These are phyloP conservation scores for Geodia barretti DNA, from an alignment of 37 sponge, comb jelly and placozoan species.

Conservation along the genomic window DNA sequence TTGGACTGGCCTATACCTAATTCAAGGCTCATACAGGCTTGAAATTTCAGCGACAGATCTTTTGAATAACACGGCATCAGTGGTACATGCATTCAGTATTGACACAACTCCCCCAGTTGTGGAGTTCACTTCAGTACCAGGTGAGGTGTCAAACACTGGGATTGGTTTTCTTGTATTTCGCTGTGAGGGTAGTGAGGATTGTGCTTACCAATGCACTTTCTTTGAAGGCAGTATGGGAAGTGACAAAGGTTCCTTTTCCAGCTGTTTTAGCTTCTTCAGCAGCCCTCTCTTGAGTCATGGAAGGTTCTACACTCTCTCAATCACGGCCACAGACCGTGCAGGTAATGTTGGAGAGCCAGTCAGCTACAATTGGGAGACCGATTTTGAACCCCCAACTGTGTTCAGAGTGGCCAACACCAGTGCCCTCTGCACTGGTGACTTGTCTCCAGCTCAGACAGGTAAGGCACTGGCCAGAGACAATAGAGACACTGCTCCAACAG, in stretches of 20 bases:
- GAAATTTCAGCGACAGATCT: slow-evolving; percentile 10
- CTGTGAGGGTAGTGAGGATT: too few relatives aligned
- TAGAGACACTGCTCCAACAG: neutral
- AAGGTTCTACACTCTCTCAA: neutral
- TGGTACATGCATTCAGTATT: slow-evolving; percentile 7
- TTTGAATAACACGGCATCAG: slow-evolving; percentile 5
- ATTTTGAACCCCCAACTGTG: slow-evolving; percentile 21
- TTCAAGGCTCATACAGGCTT: too few relatives aligned
- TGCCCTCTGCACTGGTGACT: slow-evolving; percentile 15
- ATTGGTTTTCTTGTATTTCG: too few relatives aligned
- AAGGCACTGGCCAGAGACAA: slow-evolving; percentile 13
- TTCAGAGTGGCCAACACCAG: neutral
- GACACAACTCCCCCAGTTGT: slow-evolving; percentile 24
- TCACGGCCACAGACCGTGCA: slow-evolving; percentile 27
- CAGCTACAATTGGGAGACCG: slow-evolving; percentile 23
- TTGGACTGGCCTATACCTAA: slow-evolving; percentile 17
- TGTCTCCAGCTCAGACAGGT: slow-evolving; percentile 7
- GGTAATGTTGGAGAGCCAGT: slow-evolving; percentile 15
- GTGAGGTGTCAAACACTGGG: too few relatives aligned
- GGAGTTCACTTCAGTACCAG: neutral
- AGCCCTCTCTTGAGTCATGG: too few relatives aligned
- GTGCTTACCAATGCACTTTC: too few relatives aligned
- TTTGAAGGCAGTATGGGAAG: too few relatives aligned
- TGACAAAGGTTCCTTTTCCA: too few relatives aligned
- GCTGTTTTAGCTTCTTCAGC: too few relatives aligned